Base-by-base conservation (phyloP, 2,888 invertebrate genomes). In the Teinopalpus imperialis region DNA sequence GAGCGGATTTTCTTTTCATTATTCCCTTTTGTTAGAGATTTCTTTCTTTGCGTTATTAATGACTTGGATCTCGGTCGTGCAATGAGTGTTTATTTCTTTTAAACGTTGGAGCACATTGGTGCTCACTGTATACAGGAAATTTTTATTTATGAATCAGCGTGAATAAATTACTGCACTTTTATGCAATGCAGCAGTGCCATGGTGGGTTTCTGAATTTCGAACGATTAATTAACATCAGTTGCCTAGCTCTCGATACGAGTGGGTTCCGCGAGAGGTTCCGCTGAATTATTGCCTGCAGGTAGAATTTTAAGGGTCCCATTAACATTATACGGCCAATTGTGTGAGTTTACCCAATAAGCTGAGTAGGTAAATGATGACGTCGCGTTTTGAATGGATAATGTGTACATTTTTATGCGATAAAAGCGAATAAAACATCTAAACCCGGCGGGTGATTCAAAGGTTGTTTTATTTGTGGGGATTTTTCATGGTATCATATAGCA, bases 401-500 rank as follows among this genome's bases (percentile, higher is more conserved):
- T 65, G 62, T 62, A 63, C 64, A 66, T 67, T 66, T 69, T 59
- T 59, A 61, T 61, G 53, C 59, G 59, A 65, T 62, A 53, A 63
- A 53, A 50, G 57, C 60, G 59, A 57, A 53, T 64, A 61, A 57
- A 58, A 51, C 54, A 47, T 47, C 55, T 52, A 36, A 48, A 35
- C 43, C 26, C 51, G 52, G 56, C 53, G 50, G 62, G 55, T 52
- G 57, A 56, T 63, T 59, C 61, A 60, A 65, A 65, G 61, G 63
- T 63, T 62, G 68, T 71, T 74, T 78, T 79, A 69, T 78, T 78
- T 74, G 74, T 70, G 61, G 54, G 63, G 67, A 77, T 80, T 72
- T 75, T 80, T 76, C 78, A 77, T 72, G 74, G 75, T 66, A 69
- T 69, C 68, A 63, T 59, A 52, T 48, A 55, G 64, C 66, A 74